Evolutionary conservation across 2,888 invertebrate genomes (phyloP).

Genomic region (Ctena decussata): DNA sequence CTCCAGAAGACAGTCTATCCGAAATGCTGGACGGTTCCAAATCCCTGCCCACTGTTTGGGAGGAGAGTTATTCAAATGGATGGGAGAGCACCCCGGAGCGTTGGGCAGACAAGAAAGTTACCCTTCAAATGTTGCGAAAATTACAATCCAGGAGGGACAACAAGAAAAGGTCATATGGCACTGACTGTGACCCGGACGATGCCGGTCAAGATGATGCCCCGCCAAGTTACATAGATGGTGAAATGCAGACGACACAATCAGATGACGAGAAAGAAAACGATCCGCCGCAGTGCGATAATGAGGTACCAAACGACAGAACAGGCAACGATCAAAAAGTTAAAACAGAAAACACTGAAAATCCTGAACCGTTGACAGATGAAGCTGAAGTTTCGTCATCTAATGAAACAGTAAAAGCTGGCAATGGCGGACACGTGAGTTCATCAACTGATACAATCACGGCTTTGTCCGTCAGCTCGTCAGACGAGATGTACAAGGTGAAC

Average conservation of each 20-base stretch:
- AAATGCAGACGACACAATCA: neutral
- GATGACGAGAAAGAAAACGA: too few species aligned
- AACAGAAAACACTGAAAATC: too few species aligned
- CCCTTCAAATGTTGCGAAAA: slow-evolving; percentile 49
- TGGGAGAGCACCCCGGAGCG: slow-evolving; percentile 31
- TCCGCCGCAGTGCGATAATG: too few species aligned
- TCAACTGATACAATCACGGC: too few species aligned
- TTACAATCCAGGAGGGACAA: slow-evolving; percentile 21
- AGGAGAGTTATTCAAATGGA: slow-evolving; percentile 49
- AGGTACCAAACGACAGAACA: too few species aligned
- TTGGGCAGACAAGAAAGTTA: slow-evolving; percentile 47
- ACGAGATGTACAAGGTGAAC: neutral
- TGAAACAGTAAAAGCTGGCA: too few species aligned
- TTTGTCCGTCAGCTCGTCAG: neutral
- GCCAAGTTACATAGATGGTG: neutral
- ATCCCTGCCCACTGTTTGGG: slow-evolving; percentile 48
- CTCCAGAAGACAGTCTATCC: slow-evolving; percentile 8
- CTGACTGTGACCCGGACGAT: neutral
- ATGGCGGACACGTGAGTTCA: too few species aligned
- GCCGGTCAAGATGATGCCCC: neutral
- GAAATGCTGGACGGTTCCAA: slow-evolving; percentile 46
- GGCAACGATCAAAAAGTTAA: too few species aligned
- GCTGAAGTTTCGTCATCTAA: too few species aligned
- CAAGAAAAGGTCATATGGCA: neutral
- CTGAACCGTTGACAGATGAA: too few species aligned